Conservation (phyloP, 1,140 invertebrate species). For the Bombus ignitus region DNA sequence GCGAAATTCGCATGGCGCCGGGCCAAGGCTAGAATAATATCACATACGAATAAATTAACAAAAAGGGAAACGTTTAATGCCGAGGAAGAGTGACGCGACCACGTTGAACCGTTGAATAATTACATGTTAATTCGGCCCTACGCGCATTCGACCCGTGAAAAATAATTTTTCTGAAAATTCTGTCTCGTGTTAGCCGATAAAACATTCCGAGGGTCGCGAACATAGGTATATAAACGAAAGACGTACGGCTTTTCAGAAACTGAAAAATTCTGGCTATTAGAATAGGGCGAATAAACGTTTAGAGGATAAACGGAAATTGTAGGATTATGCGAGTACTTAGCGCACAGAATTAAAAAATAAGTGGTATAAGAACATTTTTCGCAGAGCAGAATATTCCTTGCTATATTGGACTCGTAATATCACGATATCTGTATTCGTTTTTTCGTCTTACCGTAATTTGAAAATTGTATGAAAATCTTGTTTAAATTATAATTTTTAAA, state of each 20-base stretch:
- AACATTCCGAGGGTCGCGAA: neutral
- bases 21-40: conserved; percentile 8
- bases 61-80: conserved; percentile 23
- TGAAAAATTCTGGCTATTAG: neutral
- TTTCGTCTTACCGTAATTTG: neutral
- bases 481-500: neutral
- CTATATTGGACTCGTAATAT: neutral
- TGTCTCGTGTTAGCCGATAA: neutral
- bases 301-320: neutral
- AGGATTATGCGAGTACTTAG: neutral
- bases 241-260: neutral
- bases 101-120: conserved; percentile 23
- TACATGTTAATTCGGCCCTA: neutral
- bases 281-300: neutral
- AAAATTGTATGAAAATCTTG: neutral
- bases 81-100: neutral
- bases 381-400: neutral
- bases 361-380: neutral
- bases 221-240: neutral
- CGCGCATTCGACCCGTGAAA: neutral
- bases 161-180: conserved; percentile 4
- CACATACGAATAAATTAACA: conserved; percentile 22
- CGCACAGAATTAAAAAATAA: neutral
- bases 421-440: neutral
- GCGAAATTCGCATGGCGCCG: neutral